Evolutionary conservation across 2,113 vertebrate species (phyloP), one percentile per base, ranked within the genome.

Genomic region (Puntigrus tetrazona): DNA sequence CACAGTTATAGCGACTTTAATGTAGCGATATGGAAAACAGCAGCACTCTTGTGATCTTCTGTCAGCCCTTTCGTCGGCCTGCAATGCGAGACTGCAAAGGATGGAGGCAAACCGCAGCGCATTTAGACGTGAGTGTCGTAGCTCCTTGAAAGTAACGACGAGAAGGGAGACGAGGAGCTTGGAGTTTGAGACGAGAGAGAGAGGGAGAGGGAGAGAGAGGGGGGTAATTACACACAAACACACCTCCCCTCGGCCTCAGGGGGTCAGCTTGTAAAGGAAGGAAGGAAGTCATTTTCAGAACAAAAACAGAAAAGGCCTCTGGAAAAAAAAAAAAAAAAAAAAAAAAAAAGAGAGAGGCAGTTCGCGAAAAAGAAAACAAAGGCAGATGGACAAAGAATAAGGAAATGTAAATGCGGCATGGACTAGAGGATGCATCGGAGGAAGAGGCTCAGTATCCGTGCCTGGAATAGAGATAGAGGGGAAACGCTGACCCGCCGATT

Each of bases 281-380:
- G 88, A 89, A 90, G 89, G 89, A 90, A 90, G 86, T 89, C 85
- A 88, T 90, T 89, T 90, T 88, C 86, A 84, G 81, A 90, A 82
- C 76, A 85, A 85, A 89, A 88, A 90, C 89, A 89, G 86, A 84
- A 81, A 83, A 88, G 76, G 57, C 84, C 84, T 74, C 73, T 47
- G 82, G 75, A 34, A 50, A 80, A 63, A 63, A 83, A 57, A 50
- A 75, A 25, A 29, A 8, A n/a, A n/a, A n/a, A 29, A 45, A 78
- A 59, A 70, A 83, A 65, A 50, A 75, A 25, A 29, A 8, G 41
- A 8, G 36, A 55, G 50, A 82, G 43, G 47, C 55, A 67, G 31
- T 75, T 65, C 13, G 34, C 52, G 67, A 11, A 72, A 13, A 75
- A 77, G 31, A 75, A 50, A 73, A 36, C 77, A 86, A 84, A 88